These are phyloP conservation scores for Pristionchus arcanus DNA, from an alignment of 2,888 invertebrate genomes.

Conservation along the genomic window DNA sequence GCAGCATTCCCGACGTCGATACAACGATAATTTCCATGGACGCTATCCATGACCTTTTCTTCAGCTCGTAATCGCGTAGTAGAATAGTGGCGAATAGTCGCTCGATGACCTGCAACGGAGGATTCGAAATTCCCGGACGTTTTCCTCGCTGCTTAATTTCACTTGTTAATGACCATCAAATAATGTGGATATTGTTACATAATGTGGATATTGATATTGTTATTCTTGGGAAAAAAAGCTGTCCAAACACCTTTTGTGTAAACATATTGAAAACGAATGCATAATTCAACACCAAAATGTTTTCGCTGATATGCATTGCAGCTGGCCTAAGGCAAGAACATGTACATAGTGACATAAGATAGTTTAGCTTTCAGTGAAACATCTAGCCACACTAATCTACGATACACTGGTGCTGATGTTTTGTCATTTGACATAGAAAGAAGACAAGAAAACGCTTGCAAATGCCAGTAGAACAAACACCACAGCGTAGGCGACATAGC, in stretches of 20 bases:
- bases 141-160: no score
- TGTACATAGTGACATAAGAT: no score
- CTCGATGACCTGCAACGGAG: neutral
- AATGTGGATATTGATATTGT: no score
- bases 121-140: neutral
- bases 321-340: no score
- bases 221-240: no score
- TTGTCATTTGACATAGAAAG: no score
- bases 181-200: no score
- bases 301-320: no score
- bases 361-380: neutral
- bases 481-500: neutral
- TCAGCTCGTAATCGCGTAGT: neutral
- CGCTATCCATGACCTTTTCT: neutral
- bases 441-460: neutral
- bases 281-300: no score
- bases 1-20: neutral
- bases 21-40: neutral
- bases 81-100: constrained; percentile 7
- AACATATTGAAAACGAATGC: neutral
- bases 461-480: neutral
- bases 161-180: no score
- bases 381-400: neutral
- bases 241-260: neutral
- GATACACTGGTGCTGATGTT: no score